A percentile compares a stretch with the other conserved stretches of the same genome.
These are phyloP conservation scores for Zaprionus africanus DNA, from an alignment of 1,140 invertebrate genomes.

Conservation along the genomic window DNA sequence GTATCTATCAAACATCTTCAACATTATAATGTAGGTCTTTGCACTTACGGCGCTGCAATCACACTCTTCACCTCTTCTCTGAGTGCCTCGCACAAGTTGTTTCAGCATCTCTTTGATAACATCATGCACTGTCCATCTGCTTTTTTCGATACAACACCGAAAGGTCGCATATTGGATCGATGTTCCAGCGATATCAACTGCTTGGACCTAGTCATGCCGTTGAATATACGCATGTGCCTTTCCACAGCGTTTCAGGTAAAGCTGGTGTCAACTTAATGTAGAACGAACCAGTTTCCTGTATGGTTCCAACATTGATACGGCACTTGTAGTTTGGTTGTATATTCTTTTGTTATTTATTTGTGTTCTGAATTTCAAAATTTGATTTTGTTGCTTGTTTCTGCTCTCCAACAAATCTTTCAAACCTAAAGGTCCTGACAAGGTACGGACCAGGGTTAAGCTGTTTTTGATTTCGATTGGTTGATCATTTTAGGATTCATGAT, in stretches of 20 bases:
- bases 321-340: not conserved
- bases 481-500: constrained; percentile 10
- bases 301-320: not conserved
- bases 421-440: not conserved
- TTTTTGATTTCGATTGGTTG: not conserved
- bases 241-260: constrained; percentile 77
- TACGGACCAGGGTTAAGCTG: not conserved
- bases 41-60: constrained; percentile 85
- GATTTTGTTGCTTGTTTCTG: not conserved
- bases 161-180: constrained; percentile 90
- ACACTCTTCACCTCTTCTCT: constrained; percentile 87
- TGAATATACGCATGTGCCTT: constrained; percentile 77
- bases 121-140: constrained; percentile 88
- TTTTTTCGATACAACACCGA: constrained; percentile 92
- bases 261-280: not conserved
- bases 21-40: constrained; percentile 52
- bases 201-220: constrained; percentile 86
- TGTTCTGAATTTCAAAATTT: not conserved
- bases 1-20: not conserved
- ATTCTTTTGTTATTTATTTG: not conserved
- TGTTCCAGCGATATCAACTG: constrained; percentile 90
- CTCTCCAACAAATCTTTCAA: not conserved
- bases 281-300: not conserved
- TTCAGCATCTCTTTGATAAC: constrained; percentile 85
- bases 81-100: constrained; percentile 85